phyloP scores from a whole-genome alignment of 2,113 vertebrate species.

The Silurus asotus region DNA sequence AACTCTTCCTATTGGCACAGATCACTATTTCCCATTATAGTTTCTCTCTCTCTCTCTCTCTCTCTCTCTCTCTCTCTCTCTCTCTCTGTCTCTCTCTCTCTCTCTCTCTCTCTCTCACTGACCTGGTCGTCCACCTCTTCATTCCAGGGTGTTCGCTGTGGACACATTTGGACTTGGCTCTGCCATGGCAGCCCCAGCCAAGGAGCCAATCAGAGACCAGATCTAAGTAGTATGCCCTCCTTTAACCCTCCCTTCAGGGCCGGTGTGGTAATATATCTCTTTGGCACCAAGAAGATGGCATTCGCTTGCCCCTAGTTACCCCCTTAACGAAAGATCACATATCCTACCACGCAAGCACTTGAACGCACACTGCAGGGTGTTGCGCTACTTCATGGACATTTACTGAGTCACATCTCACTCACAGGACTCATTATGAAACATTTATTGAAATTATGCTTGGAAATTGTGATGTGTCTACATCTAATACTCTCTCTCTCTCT shows the following conservation, averaged over 20 bases:
- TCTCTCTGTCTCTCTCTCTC: constrained; percentile 15
- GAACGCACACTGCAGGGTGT: neutral
- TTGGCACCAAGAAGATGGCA: constrained; percentile 30
- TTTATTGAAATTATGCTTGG: constrained; percentile 24
- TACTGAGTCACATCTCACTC: constrained; percentile 5
- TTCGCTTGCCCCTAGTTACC: constrained; percentile 37
- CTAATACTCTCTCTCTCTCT: neutral
- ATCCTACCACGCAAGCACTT: constrained; percentile 44
- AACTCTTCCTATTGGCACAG: constrained; percentile 79
- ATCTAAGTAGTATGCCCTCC: constrained; percentile 18
- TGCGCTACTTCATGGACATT: constrained; percentile 18
- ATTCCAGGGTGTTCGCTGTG: constrained; percentile 14
- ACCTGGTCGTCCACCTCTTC: constrained; percentile 17
- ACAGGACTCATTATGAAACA: constrained; percentile 26
- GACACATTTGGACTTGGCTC: constrained; percentile 56
- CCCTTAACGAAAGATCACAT: constrained; percentile 15
- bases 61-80: constrained; percentile 18
- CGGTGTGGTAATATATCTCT: constrained; percentile 2
- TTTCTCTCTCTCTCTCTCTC: constrained; percentile 16
- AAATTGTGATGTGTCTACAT: constrained; percentile 4
- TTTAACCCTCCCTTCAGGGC: neutral
- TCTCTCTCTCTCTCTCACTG: constrained; percentile 15
- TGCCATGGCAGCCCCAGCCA: constrained; percentile 42
- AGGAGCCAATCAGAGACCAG: constrained; percentile 38
- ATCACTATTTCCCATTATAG: constrained; percentile 64